A percentile compares a stretch with the other conserved stretches of the same genome.
Conservation (phyloP, 1,140 invertebrate genomes). For the Medauroidea extradentata region DNA sequence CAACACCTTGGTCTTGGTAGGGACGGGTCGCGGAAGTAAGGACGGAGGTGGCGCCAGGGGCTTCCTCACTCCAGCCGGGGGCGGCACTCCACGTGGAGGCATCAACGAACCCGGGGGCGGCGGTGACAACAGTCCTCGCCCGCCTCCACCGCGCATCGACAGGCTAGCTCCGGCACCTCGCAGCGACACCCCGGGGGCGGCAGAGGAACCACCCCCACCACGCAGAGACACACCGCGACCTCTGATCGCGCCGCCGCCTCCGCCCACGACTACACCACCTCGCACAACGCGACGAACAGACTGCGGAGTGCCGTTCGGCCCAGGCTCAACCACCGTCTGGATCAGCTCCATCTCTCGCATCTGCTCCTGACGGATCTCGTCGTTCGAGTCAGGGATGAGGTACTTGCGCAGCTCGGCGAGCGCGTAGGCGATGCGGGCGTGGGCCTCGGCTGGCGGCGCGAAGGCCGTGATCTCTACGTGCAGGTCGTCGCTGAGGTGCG, state of each 20-base stretch:
- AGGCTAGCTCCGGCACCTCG: slow-evolving; percentile 11
- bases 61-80: slow-evolving; percentile 36
- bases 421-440: slow-evolving; percentile 87
- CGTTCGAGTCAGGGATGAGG: slow-evolving; percentile 65
- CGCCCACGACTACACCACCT: not conserved
- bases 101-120: slow-evolving; percentile 29
- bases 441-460: slow-evolving; percentile 85
- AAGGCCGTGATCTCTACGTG: slow-evolving; percentile 90
- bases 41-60: slow-evolving; percentile 33
- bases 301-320: not conserved
- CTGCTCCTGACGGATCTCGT: slow-evolving; percentile 75
- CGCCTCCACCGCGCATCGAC: not conserved
- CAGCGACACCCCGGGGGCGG: slow-evolving; percentile 1
- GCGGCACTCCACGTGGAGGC: slow-evolving; percentile 39
- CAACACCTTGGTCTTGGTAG: slow-evolving; percentile 71
- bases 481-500: slow-evolving; percentile 87
- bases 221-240: slow-evolving; percentile 15
- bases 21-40: slow-evolving; percentile 12
- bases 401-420: slow-evolving; percentile 72
- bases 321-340: slow-evolving; percentile 12
- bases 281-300: not conserved
- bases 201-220: slow-evolving; percentile 11
- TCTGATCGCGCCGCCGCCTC: not conserved
- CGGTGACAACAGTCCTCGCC: not conserved
- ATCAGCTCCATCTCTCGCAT: slow-evolving; percentile 63